Evolutionary conservation across 2,113 vertebrate species (phyloP).

Genomic region (Mormyrus lacerda): DNA sequence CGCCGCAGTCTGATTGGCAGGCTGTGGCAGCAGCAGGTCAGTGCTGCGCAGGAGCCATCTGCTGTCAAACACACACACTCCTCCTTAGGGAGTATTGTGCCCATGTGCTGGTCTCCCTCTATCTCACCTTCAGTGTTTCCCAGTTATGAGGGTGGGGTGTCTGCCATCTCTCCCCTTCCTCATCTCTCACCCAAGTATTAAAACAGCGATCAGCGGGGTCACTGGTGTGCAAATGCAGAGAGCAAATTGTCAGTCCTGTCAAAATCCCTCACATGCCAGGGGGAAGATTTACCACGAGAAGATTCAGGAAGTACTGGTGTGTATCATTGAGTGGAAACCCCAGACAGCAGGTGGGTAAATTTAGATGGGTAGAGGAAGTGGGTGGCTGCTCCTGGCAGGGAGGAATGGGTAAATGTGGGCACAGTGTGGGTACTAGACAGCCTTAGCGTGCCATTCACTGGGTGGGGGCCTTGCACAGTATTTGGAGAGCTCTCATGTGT

Average conservation of each 20-base stretch:
- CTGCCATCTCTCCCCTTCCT: neutral
- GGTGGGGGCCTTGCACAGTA: neutral
- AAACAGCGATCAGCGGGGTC: conserved; percentile 2
- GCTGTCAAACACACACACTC: neutral
- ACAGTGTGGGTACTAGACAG: neutral
- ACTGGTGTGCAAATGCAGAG: neutral
- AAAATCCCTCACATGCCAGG: neutral
- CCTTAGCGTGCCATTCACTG: neutral
- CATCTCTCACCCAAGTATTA: neutral
- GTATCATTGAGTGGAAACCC: neutral
- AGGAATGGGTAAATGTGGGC: neutral
- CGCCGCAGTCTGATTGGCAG: neutral
- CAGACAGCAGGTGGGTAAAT: neutral
- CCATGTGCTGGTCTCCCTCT: neutral
- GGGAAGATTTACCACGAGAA: neutral
- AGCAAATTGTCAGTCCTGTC: neutral
- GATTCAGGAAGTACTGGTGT: neutral
- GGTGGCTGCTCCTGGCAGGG: neutral
- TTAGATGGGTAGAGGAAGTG: neutral
- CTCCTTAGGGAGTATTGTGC: neutral
- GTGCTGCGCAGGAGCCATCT: neutral
- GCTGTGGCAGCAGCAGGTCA: neutral
- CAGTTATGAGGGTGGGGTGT: neutral
- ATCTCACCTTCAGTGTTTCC: neutral
- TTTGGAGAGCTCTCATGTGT: neutral